These are phyloP conservation scores for Leptopilina myrica DNA, from an alignment of 2,888 invertebrate genomes.

Conservation along the genomic window DNA sequence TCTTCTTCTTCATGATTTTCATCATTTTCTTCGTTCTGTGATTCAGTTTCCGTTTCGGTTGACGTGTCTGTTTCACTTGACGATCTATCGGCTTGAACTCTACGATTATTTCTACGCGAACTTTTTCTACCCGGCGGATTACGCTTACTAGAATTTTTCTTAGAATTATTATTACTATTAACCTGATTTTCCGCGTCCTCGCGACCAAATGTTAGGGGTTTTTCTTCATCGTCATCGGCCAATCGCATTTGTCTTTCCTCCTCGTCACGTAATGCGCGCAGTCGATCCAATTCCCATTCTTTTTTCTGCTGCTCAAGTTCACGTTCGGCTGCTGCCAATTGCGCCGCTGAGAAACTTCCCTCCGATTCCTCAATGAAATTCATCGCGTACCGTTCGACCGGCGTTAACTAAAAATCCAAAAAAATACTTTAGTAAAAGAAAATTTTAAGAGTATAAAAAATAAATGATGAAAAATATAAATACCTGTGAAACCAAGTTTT, in stretches of 20 bases:
- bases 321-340: conserved; percentile 91
- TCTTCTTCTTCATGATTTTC: conserved; percentile 55
- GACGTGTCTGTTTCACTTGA: conserved; percentile 69
- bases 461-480: no score
- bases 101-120: conserved; percentile 62
- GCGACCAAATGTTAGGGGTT: conserved; percentile 85
- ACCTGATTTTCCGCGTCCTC: conserved; percentile 92
- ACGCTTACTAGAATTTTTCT: conserved; percentile 69
- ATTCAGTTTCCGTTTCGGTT: conserved; percentile 68
- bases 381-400: conserved; percentile 97
- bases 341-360: conserved; percentile 87
- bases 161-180: conserved; percentile 79
- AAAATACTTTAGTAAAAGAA: conserved; percentile 42
- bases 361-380: conserved; percentile 92
- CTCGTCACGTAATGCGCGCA: conserved; percentile 84
- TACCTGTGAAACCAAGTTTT: conserved; percentile 85
- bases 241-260: conserved; percentile 81
- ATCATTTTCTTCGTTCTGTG: conserved; percentile 62
- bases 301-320: conserved; percentile 91
- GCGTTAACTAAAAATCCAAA: conserved; percentile 84
- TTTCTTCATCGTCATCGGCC: conserved; percentile 82
- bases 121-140: conserved; percentile 62
- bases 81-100: conserved; percentile 52
- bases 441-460: background rate
- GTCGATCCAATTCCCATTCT: conserved; percentile 91